A percentile compares a stretch with the other conserved stretches of the same genome.
Evolutionary conservation across 2,888 invertebrate genomes (phyloP).

Genomic region (Drosophila neotestacea): DNA sequence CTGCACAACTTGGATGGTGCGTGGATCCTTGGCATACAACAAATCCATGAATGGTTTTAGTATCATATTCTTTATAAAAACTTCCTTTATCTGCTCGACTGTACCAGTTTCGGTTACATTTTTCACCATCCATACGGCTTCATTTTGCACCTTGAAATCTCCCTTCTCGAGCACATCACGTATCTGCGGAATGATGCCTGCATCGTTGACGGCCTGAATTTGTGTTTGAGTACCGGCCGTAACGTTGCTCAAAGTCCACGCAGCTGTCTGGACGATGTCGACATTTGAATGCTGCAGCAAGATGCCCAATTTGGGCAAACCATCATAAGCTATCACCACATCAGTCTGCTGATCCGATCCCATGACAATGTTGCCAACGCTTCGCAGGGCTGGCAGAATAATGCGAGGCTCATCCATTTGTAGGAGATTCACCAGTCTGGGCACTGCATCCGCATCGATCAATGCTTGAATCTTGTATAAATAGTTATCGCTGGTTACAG

Average conservation of each 20-base stretch:
- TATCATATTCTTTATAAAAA: conserved; percentile 89
- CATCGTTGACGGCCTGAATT: conserved; percentile 92
- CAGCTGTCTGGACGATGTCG: conserved; percentile 85
- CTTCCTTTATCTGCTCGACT: conserved; percentile 89
- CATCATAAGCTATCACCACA: conserved; percentile 91
- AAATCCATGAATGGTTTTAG: conserved; percentile 92
- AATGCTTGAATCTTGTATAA: conserved; percentile 93
- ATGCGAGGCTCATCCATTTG: conserved; percentile 89
- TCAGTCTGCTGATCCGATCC: conserved; percentile 95
- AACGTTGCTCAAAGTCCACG: conserved; percentile 97
- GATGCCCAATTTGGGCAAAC: conserved; percentile 88
- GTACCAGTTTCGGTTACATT: conserved; percentile 96
- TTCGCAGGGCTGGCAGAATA: conserved; percentile 93
- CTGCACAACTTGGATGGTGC: conserved; percentile 92
- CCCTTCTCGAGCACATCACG: conserved; percentile 85
- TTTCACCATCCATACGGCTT: conserved; percentile 97
- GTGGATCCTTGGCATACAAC: conserved; percentile 91
- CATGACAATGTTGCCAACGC: conserved; percentile 97
- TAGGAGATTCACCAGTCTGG: conserved; percentile 90
- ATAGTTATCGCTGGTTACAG: conserved; percentile 96
- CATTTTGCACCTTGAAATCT: conserved; percentile 93
- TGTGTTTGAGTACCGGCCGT: conserved; percentile 94
- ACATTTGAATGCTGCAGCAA: conserved; percentile 88
- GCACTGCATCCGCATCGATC: conserved; percentile 89
- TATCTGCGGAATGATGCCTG: conserved; percentile 83